Percentiles rank a stretch among this genome's conserved stretches.
phyloP scores from a whole-genome alignment of 2,888 invertebrate species.

The Thera britannica region DNA sequence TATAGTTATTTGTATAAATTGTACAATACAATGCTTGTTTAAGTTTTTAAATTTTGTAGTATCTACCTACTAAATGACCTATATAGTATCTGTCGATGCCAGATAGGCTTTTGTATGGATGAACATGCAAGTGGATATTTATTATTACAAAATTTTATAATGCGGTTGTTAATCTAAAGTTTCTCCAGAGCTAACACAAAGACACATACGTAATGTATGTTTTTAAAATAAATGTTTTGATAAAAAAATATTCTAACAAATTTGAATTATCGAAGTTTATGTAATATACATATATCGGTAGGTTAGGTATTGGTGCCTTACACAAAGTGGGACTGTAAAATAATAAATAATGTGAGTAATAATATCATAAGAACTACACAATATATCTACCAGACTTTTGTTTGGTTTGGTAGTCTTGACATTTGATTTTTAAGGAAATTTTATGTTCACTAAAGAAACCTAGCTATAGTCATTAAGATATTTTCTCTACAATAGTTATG shows the following conservation, averaged over 20 bases:
- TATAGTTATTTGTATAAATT: constrained; percentile 33
- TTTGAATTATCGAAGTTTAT: neutral
- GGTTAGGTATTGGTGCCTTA: neutral
- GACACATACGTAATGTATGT: neutral
- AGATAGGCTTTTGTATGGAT: neutral
- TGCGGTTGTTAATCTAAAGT: neutral
- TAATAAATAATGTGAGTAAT: neutral
- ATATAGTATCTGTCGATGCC: neutral
- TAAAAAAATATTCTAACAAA: neutral
- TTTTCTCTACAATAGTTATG: too few species aligned
- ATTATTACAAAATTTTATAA: neutral
- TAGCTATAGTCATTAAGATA: too few species aligned
- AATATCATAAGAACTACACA: neutral
- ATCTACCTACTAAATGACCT: neutral
- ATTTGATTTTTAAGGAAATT: too few species aligned
- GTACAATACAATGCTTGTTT: constrained; percentile 33
- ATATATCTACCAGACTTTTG: too few species aligned
- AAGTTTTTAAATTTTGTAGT: constrained; percentile 3
- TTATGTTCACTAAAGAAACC: too few species aligned
- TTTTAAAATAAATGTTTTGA: neutral
- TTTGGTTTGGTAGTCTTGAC: too few species aligned
- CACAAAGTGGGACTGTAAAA: neutral
- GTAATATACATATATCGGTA: neutral
- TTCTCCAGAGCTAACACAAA: neutral
- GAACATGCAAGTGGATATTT: constrained; percentile 1